A percentile compares a stretch with the other conserved stretches of the same genome.
These are phyloP conservation scores for Phalangium opilio DNA, from an alignment of 2,888 invertebrate species.

Conservation along the genomic window DNA sequence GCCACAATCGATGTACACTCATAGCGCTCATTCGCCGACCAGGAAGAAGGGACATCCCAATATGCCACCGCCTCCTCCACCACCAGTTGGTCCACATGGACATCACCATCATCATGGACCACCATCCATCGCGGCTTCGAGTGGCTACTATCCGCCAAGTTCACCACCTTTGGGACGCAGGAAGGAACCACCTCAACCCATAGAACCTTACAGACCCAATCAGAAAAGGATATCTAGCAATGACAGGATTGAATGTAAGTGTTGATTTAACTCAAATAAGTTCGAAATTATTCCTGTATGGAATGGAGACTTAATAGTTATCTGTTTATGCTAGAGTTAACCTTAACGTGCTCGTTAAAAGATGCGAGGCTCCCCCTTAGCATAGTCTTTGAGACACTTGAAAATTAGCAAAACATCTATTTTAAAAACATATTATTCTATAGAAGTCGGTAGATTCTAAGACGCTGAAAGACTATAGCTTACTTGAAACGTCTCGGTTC, in stretches of 20 bases:
- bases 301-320: no score
- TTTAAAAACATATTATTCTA: no score
- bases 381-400: no score
- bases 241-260: conserved; percentile 40
- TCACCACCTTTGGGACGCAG: conserved; percentile 17
- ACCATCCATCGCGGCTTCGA: conserved; percentile 18
- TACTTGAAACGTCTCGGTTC: no score
- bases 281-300: no score
- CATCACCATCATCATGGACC: conserved; percentile 10
- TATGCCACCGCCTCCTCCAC: conserved; percentile 20
- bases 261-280: no score
- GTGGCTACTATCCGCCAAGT: conserved; percentile 19
- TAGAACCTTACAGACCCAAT: conserved; percentile 17
- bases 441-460: no score
- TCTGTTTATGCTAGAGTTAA: no score
- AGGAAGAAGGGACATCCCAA: conserved; percentile 4
- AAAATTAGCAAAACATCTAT: no score
- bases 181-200: conserved; percentile 21
- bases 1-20: conserved; percentile 6
- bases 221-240: conserved; percentile 23
- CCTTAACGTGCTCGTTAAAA: no score
- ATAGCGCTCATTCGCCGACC: background rate
- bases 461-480: no score
- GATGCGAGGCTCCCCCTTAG: no score
- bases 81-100: conserved; percentile 12